Evolutionary conservation across 2,888 invertebrate species (phyloP).

Genomic region (Hemicrepidius hirtus): DNA sequence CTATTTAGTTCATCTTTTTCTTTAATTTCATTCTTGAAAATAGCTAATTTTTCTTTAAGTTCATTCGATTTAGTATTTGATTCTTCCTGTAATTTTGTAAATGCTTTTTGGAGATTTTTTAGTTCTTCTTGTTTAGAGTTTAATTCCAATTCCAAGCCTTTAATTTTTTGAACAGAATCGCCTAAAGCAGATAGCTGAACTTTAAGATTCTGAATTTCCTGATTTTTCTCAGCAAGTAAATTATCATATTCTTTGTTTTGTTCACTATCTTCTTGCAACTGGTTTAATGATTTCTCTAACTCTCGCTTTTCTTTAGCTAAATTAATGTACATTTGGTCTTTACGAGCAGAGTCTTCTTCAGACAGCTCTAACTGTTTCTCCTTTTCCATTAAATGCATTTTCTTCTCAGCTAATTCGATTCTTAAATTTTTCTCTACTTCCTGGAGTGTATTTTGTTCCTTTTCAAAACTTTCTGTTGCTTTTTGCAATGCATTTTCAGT

Average conservation of each 20-base stretch:
- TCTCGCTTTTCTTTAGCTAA: slow-evolving; percentile 76
- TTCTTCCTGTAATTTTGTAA: slow-evolving; percentile 66
- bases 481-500: slow-evolving; percentile 75
- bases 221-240: slow-evolving; percentile 74
- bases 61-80: slow-evolving; percentile 11
- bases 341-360: slow-evolving; percentile 75
- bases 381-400: slow-evolving; percentile 74
- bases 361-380: slow-evolving; percentile 74
- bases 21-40: slow-evolving; percentile 46
- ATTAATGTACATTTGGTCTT: slow-evolving; percentile 76
- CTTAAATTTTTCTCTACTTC: slow-evolving; percentile 73
- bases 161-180: slow-evolving; percentile 57
- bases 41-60: slow-evolving; percentile 61
- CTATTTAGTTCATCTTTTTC: slow-evolving; percentile 60
- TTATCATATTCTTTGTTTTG: slow-evolving; percentile 74
- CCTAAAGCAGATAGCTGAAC: slow-evolving; percentile 67
- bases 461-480: slow-evolving; percentile 71
- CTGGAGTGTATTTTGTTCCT: slow-evolving; percentile 74
- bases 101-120: slow-evolving; percentile 73
- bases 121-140: slow-evolving; percentile 65
- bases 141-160: slow-evolving; percentile 70
- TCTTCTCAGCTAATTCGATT: slow-evolving; percentile 76
- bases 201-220: slow-evolving; percentile 72
- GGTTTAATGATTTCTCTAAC: slow-evolving; percentile 73
- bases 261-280: slow-evolving; percentile 72